Conservation (phyloP, 2,888 invertebrate species). For the Podabrus alpinus region DNA sequence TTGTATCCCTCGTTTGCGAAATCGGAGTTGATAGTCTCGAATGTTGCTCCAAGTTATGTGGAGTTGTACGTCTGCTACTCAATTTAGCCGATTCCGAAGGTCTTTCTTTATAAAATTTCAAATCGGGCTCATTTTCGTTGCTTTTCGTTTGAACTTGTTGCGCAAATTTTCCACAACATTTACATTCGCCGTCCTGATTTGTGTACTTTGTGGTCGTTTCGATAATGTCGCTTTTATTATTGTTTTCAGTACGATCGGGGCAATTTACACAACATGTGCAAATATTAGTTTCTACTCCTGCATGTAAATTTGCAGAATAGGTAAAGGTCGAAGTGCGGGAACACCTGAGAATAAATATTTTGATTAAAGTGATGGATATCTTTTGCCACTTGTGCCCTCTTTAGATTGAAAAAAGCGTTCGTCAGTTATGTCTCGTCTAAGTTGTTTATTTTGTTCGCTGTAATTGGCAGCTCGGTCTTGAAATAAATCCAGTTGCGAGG, state of each 20-base stretch:
- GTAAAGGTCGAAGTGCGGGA: conserved; percentile 14
- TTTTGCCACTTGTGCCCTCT: conserved; percentile 51
- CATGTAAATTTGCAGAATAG: conserved; percentile 5
- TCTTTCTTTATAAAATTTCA: neutral
- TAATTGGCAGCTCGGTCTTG: conserved; percentile 61
- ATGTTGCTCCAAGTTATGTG: neutral
- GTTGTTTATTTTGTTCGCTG: conserved; percentile 58
- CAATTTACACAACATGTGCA: conserved; percentile 13
- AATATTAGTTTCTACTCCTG: neutral
- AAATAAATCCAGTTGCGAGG: conserved; percentile 57
- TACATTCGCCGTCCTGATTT: neutral
- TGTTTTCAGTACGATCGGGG: neutral
- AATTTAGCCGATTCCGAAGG: neutral
- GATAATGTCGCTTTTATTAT: neutral
- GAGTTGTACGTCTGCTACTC: neutral
- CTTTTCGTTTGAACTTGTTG: neutral
- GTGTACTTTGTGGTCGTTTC: neutral
- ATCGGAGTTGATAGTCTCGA: neutral
- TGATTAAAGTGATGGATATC: conserved; percentile 50
- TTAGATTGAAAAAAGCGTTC: conserved; percentile 58
- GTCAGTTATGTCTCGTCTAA: conserved; percentile 60
- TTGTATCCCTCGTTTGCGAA: neutral
- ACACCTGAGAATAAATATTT: conserved; percentile 9
- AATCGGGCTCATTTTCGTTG: neutral
- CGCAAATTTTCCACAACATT: neutral